phyloP scores from a whole-genome alignment of 2,797 vertebrate genomes.

The Acipenser oxyrinchus region DNA sequence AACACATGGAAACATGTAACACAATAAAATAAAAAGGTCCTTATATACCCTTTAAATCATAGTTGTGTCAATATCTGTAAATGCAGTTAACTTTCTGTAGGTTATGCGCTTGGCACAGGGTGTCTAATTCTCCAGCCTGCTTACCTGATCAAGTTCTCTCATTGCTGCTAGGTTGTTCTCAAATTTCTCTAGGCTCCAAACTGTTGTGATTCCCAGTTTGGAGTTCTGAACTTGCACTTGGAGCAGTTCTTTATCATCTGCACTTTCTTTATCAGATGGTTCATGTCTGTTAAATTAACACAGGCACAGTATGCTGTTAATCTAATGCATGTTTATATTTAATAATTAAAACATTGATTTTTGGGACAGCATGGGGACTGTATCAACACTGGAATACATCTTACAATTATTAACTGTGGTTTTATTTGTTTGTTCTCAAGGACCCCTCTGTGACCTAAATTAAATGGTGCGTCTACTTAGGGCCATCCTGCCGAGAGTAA shows the following conservation, averaged over 20 bases:
- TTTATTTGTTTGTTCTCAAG: not conserved
- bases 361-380: too few relatives aligned
- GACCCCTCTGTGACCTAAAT: too few relatives aligned
- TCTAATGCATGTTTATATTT: not conserved
- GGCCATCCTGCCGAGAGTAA: not conserved
- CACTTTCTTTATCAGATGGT: conserved; percentile 40
- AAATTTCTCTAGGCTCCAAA: conserved; percentile 86
- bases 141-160: conserved; percentile 85
- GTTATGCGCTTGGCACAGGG: too few relatives aligned
- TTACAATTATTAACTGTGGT: not conserved
- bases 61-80: too few relatives aligned
- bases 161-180: conserved; percentile 82
- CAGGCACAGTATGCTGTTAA: not conserved
- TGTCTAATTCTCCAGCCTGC: conserved; percentile 8
- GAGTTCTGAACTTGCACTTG: conserved; percentile 80
- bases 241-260: conserved; percentile 32
- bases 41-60: too few relatives aligned
- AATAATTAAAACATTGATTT: too few relatives aligned
- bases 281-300: conserved; percentile 59
- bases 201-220: conserved; percentile 78
- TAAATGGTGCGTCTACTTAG: not conserved
- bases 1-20: too few relatives aligned
- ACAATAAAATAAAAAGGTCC: too few relatives aligned
- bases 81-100: too few relatives aligned
- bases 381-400: too few relatives aligned